These are phyloP conservation scores for Byasa hedistus DNA, from an alignment of 2,888 invertebrate species.

Conservation along the genomic window DNA sequence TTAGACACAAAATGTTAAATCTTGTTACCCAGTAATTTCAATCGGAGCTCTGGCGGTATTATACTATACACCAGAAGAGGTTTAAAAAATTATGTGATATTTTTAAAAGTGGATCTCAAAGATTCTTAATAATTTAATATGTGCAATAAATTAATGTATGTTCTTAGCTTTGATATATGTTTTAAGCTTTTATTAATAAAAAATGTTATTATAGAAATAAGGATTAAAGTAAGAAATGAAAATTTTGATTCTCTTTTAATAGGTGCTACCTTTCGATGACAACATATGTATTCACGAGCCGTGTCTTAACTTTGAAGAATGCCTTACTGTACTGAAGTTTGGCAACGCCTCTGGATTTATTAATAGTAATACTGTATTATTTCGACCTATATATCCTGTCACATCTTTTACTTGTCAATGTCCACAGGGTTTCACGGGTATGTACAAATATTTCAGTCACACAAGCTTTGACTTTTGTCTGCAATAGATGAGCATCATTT, in stretches of 20 bases:
- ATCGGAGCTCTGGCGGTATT: too few relatives aligned
- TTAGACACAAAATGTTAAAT: too few relatives aligned
- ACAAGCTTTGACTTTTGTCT: not conserved
- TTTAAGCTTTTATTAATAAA: too few relatives aligned
- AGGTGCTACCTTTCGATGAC: conserved; percentile 97
- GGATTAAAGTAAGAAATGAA: too few relatives aligned
- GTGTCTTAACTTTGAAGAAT: conserved; percentile 95
- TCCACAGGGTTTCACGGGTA: conserved; percentile 93
- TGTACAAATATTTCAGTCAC: conserved; percentile 20
- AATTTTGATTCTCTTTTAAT: conserved; percentile 5
- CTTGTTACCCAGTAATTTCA: too few relatives aligned
- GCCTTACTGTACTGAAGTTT: conserved; percentile 93
- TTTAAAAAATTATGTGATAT: too few relatives aligned
- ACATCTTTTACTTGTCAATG: conserved; percentile 96
- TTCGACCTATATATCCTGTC: conserved; percentile 96
- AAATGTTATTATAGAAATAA: too few relatives aligned
- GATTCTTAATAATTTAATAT: too few relatives aligned
- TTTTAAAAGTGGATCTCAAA: too few relatives aligned
- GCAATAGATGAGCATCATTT: not conserved
- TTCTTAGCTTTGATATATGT: too few relatives aligned
- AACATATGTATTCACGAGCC: conserved; percentile 97
- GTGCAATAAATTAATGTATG: too few relatives aligned
- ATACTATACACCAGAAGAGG: too few relatives aligned
- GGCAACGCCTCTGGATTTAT: conserved; percentile 96
- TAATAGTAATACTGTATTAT: conserved; percentile 92